phyloP scores from a whole-genome alignment of 2,113 vertebrate genomes.

The Pollimyrus isidori region DNA sequence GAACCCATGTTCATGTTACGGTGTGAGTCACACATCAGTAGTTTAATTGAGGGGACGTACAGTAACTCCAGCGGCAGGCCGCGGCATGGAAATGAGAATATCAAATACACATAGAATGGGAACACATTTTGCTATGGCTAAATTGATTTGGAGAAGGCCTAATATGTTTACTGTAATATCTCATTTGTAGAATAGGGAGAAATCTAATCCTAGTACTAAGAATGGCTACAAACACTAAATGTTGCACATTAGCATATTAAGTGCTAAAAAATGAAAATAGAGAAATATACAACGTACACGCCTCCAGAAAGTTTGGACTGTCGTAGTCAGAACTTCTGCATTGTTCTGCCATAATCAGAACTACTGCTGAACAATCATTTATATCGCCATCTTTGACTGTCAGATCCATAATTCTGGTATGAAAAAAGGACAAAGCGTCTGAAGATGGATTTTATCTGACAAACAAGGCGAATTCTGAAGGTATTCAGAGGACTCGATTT shows the following conservation, averaged over 20 bases:
- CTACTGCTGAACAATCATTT: background rate
- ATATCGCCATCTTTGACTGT: background rate
- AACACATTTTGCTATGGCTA: slow-evolving; percentile 1
- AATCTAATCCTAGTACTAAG: slow-evolving; percentile 11
- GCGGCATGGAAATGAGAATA: background rate
- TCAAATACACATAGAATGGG: background rate
- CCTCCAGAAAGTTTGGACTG: background rate
- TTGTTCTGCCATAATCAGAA: background rate
- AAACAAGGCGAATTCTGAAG: background rate
- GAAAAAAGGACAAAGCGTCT: background rate
- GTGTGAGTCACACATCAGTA: slow-evolving; percentile 8
- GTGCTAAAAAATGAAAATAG: background rate
- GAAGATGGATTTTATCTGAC: background rate
- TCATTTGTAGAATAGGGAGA: background rate
- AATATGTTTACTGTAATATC: slow-evolving; percentile 10
- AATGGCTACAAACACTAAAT: background rate
- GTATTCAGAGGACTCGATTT: background rate
- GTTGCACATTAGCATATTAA: slow-evolving; percentile 7
- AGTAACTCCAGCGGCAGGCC: background rate
- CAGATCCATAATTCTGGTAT: background rate
- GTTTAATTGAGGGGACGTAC: slow-evolving; percentile 8
- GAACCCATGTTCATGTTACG: background rate
- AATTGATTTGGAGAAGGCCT: slow-evolving; percentile 10
- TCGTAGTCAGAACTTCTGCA: background rate
- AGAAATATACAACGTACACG: background rate